Evolutionary conservation across 2,113 vertebrate species (phyloP).

Genomic region (Telmatochromis sp.): DNA sequence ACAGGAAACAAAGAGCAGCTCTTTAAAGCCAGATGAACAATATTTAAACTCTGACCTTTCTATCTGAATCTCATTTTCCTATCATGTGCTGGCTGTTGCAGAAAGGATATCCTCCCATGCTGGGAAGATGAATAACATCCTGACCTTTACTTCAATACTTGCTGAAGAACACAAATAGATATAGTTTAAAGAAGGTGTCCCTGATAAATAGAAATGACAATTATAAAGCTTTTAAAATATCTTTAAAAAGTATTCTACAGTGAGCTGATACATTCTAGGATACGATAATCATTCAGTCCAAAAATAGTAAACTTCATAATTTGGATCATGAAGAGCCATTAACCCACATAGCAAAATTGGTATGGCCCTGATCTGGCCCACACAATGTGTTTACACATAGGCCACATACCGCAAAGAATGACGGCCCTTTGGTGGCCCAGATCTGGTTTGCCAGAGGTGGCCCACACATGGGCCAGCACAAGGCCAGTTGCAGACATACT

Average conservation of each 20-base stretch:
- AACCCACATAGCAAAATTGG: not conserved
- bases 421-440: not conserved
- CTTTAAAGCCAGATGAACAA: not conserved
- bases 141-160: slow-evolving; percentile 39
- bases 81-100: slow-evolving; percentile 11
- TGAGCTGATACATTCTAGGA: not conserved
- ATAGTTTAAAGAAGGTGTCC: not conserved
- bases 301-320: not conserved
- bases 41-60: slow-evolving; percentile 45
- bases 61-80: slow-evolving; percentile 18
- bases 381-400: not conserved
- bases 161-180: not conserved
- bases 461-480: not conserved
- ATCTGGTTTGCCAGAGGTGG: not conserved
- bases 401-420: not conserved
- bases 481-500: not conserved
- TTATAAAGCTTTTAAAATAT: not conserved
- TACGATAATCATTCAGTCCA: not conserved
- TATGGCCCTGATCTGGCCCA: not conserved
- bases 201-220: not conserved
- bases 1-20: not conserved
- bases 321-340: not conserved
- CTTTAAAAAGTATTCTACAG: not conserved
- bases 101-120: slow-evolving; percentile 44
- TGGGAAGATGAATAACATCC: slow-evolving; percentile 55